Base-by-base conservation (phyloP, 2,888 invertebrate genomes). In the Acanthopleura granulata region DNA sequence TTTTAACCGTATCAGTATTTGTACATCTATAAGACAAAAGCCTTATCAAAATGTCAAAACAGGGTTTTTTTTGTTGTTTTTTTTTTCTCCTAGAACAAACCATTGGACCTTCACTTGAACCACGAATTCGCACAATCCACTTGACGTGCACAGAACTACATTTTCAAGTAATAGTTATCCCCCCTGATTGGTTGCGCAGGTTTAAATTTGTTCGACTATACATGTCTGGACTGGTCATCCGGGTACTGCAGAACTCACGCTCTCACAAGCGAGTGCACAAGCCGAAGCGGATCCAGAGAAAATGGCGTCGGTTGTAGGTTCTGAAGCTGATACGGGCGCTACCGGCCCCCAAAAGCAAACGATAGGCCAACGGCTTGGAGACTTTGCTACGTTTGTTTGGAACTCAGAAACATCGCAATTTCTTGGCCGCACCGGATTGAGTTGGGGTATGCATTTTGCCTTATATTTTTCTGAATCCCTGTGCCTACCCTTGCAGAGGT, bases 401-500 rank as follows among this genome's bases (percentile, higher is more conserved):
- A 77, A 77, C 61, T 11, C 49, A 0, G 74, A 77, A 22, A 76
- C 72, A 25, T 78, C 78, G 30, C 75, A 73, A 50, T 71, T 77
- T 49, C 69, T 81, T 22, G 81, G 81, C 18, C 74, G 81, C 74
- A 81, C 78, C 49, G 80, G 80, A 25, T 62, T 74, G 40, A 79
- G 78, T 49, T 81, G 81, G 81, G 62, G 78, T 78, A 81, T n/a
- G 22, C 12, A 57, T 40, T 6, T 40, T 40, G 9, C 40, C n/a
- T 40, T 40, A 40, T 9, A 40, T 40, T 40, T 40, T 40, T 40
- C 3, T 9, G 40, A 40, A 40, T 40, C 9, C 40, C 40, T 40
- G 4, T 40, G 40, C 40, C 4, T 40, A 40, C 40, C 40, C 40
- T 40, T 40, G 40, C 40, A 40, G 40, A 9, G 40, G 40, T 40